Evolutionary conservation across 2,888 invertebrate species (phyloP).

Genomic region (Agrochola circellaris): DNA sequence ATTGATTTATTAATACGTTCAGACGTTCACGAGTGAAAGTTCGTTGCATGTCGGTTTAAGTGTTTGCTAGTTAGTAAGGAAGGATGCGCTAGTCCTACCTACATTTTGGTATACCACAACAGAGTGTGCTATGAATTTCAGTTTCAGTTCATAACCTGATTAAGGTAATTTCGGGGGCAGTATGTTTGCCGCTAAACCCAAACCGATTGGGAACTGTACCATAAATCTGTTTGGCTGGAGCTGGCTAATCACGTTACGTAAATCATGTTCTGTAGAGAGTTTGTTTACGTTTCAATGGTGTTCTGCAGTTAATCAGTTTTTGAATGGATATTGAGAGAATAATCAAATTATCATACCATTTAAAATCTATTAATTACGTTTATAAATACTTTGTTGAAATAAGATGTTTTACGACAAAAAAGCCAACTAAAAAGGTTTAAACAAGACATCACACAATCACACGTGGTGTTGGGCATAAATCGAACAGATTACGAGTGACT

Average conservation of each 20-base stretch:
- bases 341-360: not conserved
- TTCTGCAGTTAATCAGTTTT: constrained; percentile 28
- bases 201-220: constrained; percentile 35
- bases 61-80: not conserved
- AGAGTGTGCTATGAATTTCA: not conserved
- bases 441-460: too few relatives aligned
- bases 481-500: too few relatives aligned
- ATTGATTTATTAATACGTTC: too few relatives aligned
- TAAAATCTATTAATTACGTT: not conserved
- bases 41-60: too few relatives aligned
- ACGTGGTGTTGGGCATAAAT: too few relatives aligned
- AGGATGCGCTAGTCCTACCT: too few relatives aligned
- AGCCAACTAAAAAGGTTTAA: too few relatives aligned
- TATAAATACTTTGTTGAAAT: not conserved
- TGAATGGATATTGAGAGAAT: not conserved
- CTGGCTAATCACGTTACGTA: constrained; percentile 41
- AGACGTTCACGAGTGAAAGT: not conserved
- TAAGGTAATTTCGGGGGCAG: constrained; percentile 13
- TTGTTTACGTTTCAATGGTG: constrained; percentile 27
- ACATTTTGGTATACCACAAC: not conserved
- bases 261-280: constrained; percentile 20
- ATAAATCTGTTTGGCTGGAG: constrained; percentile 41
- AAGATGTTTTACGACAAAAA: too few relatives aligned
- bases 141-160: constrained; percentile 36
- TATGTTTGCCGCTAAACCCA: constrained; percentile 31